Conservation (phyloP, 2,888 invertebrate species). For the Plebejus melissa region DNA sequence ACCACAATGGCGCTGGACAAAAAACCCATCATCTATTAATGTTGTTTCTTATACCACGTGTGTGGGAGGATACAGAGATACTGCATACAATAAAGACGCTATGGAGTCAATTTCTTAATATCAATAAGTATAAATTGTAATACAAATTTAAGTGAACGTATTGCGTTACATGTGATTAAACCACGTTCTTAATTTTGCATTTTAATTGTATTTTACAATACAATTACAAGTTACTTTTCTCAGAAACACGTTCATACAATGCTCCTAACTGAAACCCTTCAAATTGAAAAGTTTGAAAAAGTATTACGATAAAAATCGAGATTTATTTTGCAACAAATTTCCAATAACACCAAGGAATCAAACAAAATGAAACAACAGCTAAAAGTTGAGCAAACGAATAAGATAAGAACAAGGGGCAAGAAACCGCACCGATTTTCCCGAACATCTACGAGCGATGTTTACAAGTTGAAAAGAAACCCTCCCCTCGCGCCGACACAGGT, state of each 20-base stretch:
- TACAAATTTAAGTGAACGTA: neutral
- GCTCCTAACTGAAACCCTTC: neutral
- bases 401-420: conserved; percentile 41
- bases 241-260: neutral
- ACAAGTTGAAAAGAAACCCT: conserved; percentile 62
- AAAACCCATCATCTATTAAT: conserved; percentile 28
- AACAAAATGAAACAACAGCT: conserved; percentile 32
- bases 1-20: conserved; percentile 20
- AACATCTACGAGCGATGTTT: conserved; percentile 67
- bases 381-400: conserved; percentile 42
- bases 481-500: conserved; percentile 48
- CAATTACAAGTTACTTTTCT: neutral
- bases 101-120: conserved; percentile 13
- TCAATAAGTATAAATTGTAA: neutral
- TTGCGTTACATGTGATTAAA: neutral
- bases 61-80: conserved; percentile 23
- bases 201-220: neutral
- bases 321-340: conserved; percentile 14
- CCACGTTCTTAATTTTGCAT: neutral
- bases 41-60: conserved; percentile 24
- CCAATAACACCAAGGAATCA: conserved; percentile 26
- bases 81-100: neutral
- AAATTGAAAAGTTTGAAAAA: neutral
- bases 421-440: conserved; percentile 56
- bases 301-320: neutral